These are phyloP conservation scores for Drosophila cardini DNA, from an alignment of 1,140 invertebrate species.

Conservation along the genomic window DNA sequence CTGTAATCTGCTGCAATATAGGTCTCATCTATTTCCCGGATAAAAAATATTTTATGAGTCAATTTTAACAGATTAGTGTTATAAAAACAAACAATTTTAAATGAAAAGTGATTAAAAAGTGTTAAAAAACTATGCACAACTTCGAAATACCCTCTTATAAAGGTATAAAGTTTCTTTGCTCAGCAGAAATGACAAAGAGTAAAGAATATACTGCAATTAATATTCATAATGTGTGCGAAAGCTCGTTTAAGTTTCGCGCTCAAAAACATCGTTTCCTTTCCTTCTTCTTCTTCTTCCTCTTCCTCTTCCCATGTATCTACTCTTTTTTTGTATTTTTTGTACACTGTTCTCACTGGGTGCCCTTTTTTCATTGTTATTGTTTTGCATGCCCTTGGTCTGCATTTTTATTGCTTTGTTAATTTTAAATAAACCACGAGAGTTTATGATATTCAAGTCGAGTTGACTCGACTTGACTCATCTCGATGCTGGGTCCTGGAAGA, in stretches of 20 bases:
- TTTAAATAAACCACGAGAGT: conserved; percentile 78
- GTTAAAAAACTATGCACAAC: neutral
- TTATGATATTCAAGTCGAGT: conserved; percentile 44
- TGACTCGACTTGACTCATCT: too few relatives aligned
- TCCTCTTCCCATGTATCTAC: too few relatives aligned
- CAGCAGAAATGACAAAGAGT: neutral
- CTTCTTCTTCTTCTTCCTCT: neutral
- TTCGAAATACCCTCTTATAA: neutral
- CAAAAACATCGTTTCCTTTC: neutral
- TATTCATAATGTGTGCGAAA: neutral
- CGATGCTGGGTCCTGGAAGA: neutral
- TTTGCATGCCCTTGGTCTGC: conserved; percentile 54
- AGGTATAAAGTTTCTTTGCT: neutral
- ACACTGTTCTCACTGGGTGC: neutral
- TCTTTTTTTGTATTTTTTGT: neutral
- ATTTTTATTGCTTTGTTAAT: conserved; percentile 82
- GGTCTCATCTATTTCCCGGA: too few relatives aligned
- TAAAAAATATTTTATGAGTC: too few relatives aligned
- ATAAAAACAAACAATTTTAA: too few relatives aligned
- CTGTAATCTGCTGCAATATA: too few relatives aligned
- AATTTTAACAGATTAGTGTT: too few relatives aligned
- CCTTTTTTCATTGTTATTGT: conserved; percentile 54
- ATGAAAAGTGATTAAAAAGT: too few relatives aligned
- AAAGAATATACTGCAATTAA: neutral
- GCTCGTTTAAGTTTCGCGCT: neutral